A percentile compares a stretch with the other conserved stretches of the same genome.
These are phyloP conservation scores for Drosophila falleni DNA, from an alignment of 2,888 invertebrate species.

Conservation along the genomic window DNA sequence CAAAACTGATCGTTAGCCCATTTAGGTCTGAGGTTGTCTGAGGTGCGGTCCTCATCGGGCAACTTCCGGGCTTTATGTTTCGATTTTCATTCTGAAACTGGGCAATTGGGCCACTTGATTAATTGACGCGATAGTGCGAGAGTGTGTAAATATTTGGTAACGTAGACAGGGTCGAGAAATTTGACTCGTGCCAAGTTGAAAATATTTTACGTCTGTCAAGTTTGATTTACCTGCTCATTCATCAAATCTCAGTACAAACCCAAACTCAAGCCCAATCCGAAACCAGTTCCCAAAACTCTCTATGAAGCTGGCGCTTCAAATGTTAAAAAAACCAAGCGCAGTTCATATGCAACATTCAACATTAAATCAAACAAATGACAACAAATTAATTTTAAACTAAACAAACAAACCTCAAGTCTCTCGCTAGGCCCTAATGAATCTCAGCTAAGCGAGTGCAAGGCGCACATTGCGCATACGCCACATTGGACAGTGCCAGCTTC, in stretches of 20 bases:
- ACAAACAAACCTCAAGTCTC: constrained; percentile 37
- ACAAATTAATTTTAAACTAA: constrained; percentile 62
- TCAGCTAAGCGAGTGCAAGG: constrained; percentile 33
- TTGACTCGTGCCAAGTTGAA: constrained; percentile 76
- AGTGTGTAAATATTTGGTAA: constrained; percentile 66
- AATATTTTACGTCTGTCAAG: constrained; percentile 79
- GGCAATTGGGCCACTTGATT: constrained; percentile 69
- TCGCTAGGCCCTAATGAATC: constrained; percentile 55
- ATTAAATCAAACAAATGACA: constrained; percentile 54
- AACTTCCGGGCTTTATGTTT: constrained; percentile 81
- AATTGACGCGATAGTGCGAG: constrained; percentile 66
- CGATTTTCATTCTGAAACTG: constrained; percentile 39
- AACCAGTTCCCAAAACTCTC: constrained; percentile 40
- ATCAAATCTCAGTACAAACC: constrained; percentile 54
- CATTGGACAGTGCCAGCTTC: constrained; percentile 39
- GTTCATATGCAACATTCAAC: constrained; percentile 49
- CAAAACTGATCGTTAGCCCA: constrained; percentile 47
- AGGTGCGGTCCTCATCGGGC: constrained; percentile 70
- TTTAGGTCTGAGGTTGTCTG: constrained; percentile 30
- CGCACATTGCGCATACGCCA: constrained; percentile 68
- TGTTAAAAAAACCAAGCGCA: constrained; percentile 39
- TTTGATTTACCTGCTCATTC: constrained; percentile 73
- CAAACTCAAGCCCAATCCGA: constrained; percentile 13
- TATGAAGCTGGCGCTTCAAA: constrained; percentile 19
- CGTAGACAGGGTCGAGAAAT: constrained; percentile 56